These are phyloP conservation scores for Diorhabda sublineata DNA, from an alignment of 1,140 invertebrate genomes.

Conservation along the genomic window DNA sequence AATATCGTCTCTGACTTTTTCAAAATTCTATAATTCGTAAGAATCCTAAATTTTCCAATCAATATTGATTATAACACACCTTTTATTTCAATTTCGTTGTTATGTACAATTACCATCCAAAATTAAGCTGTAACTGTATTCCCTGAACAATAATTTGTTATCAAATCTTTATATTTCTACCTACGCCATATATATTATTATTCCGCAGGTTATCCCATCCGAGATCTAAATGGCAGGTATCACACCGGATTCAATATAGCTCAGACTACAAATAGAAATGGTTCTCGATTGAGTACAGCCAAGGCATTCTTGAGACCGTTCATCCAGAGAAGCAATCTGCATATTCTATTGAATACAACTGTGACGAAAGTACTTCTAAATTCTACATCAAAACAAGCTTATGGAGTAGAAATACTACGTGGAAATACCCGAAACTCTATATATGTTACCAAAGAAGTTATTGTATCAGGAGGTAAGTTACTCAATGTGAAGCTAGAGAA, in stretches of 20 bases:
- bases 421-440: conserved; percentile 55
- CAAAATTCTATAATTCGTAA: too few species aligned
- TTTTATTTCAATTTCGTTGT: too few species aligned
- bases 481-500: not conserved
- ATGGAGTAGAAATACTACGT: conserved; percentile 64
- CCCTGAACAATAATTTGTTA: too few species aligned
- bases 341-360: conserved; percentile 72
- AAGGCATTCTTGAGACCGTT: conserved; percentile 80
- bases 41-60: too few species aligned
- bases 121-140: too few species aligned
- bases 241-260: conserved; percentile 78
- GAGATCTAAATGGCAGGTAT: conserved; percentile 79
- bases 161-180: too few species aligned
- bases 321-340: conserved; percentile 66
- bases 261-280: conserved; percentile 84
- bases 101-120: too few species aligned
- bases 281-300: conserved; percentile 76
- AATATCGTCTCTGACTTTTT: too few species aligned
- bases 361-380: conserved; percentile 71
- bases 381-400: conserved; percentile 59
- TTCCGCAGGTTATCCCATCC: conserved; percentile 62
- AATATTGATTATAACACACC: too few species aligned
- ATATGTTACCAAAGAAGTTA: conserved; percentile 62
- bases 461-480: conserved; percentile 55
- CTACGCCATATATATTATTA: too few species aligned